Evolutionary conservation across 2,113 vertebrate genomes (phyloP), one percentile per base, ranked within the genome.

Genomic region (Pandion haliaetus): DNA sequence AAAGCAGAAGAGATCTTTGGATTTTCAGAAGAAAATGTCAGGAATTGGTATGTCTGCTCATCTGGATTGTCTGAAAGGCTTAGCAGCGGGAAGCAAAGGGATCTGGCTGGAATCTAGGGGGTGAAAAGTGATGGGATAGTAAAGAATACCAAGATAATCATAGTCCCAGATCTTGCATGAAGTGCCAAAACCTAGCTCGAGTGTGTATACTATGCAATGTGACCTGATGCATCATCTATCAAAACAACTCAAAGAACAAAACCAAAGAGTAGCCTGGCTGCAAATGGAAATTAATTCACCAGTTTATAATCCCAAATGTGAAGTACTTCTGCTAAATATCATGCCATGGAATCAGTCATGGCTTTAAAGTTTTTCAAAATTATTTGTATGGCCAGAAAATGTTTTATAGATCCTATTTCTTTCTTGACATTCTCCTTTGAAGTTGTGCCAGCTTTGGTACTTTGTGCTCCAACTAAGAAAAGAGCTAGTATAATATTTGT

Each of bases 1-100:
- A 50, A 95, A 93, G 36, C 91, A 91, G 21, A 97, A 94, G 86
- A 97, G 97, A 79, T 94, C 95, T 50, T 58, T 97, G 55, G 76
- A 97, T 88, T 91, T 94, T 80, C 86, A 81, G 23, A 90, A 86
- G 36, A 44, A 72, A 83, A 94, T 96, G 59, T 65, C 83, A 62
- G 71, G 32, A 84, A 92, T 97, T 58, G 96, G 97, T 98, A 96
- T 19, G 95, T 82, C 21, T 87, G 45, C 36, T 87, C n/a, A n/a
- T 28, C 23, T 83, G 17, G 18, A 14, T 59, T 25, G 4, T 10
- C 66, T 69, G n/a, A 72, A 93, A 85, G 21, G 17, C 12, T 47
- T 25, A 61, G 13, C 8, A 54, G 59, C 12, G 18, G 7, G 25
- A 49, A 19, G 31, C 21, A 90, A 70, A 80, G 29, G 14, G 17